Evolutionary conservation across 2,113 vertebrate genomes (phyloP).

Genomic region (Struthidea cinerea): DNA sequence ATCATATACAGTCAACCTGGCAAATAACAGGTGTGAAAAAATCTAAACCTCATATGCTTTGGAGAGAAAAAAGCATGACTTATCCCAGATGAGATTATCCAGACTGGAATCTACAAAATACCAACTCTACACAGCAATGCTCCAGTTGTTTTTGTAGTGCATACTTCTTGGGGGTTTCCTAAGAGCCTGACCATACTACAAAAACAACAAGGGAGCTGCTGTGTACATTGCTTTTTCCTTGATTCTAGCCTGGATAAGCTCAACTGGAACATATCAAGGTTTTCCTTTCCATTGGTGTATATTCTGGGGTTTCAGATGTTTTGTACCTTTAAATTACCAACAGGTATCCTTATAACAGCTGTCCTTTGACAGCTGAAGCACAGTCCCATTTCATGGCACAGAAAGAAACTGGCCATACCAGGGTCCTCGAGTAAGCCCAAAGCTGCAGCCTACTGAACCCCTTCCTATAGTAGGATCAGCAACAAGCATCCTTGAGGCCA

Average conservation of each 20-base stretch:
- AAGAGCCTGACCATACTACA: constrained; percentile 48
- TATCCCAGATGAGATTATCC: constrained; percentile 47
- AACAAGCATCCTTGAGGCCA: not conserved
- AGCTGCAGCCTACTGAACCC: not conserved
- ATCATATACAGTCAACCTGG: not conserved
- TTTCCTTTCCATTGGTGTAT: not conserved
- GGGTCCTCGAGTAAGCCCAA: not conserved
- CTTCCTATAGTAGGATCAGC: not conserved
- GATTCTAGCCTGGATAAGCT: constrained; percentile 34
- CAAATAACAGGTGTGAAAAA: constrained; percentile 49
- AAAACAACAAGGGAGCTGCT: constrained; percentile 43
- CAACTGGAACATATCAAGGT: constrained; percentile 33
- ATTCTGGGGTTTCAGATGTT: not conserved
- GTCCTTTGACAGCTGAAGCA: not conserved
- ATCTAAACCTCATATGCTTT: not conserved
- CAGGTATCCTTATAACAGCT: not conserved
- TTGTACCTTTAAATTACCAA: not conserved
- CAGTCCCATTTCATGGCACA: not conserved
- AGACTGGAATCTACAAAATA: constrained; percentile 51
- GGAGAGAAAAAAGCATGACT: not conserved
- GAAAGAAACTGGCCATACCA: not conserved
- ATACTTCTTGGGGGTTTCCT: constrained; percentile 60
- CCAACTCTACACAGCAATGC: constrained; percentile 13
- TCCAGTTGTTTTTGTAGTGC: constrained; percentile 5
- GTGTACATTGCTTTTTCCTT: constrained; percentile 31